A percentile compares a stretch with the other conserved stretches of the same genome.
These are phyloP conservation scores for Drosophila baimaii DNA, from an alignment of 1,140 invertebrate genomes.

Conservation along the genomic window DNA sequence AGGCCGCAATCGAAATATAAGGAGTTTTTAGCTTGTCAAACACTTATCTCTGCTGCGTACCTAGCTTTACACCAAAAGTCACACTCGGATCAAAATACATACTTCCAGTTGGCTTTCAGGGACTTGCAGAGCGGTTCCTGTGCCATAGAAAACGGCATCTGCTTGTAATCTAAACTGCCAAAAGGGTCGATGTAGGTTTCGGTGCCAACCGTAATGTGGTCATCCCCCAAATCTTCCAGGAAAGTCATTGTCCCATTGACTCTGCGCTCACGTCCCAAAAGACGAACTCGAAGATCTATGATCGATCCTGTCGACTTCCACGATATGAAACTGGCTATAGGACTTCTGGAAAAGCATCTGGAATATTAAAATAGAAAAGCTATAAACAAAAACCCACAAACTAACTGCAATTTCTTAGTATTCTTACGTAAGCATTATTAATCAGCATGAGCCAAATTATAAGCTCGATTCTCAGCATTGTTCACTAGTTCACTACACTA, in stretches of 20 bases:
- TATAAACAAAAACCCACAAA: too few relatives aligned
- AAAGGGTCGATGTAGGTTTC: neutral
- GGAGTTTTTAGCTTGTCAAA: too few relatives aligned
- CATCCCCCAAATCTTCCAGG: neutral
- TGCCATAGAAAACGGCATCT: neutral
- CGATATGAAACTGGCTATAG: neutral
- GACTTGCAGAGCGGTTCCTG: neutral
- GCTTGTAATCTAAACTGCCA: neutral
- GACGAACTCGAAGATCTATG: neutral
- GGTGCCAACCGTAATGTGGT: neutral
- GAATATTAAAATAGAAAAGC: too few relatives aligned
- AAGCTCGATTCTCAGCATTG: neutral
- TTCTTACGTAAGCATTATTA: too few relatives aligned
- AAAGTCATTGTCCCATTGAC: neutral
- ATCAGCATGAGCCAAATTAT: too few relatives aligned
- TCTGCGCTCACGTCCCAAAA: neutral
- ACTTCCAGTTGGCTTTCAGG: neutral
- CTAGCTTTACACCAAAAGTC: neutral
- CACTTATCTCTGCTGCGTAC: too few relatives aligned
- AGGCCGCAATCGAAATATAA: too few relatives aligned
- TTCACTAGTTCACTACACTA: neutral
- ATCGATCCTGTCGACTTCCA: neutral
- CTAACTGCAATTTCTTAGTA: too few relatives aligned
- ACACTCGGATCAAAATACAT: constrained; percentile 1
- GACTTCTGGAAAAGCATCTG: too few relatives aligned